Evolutionary conservation across 2,113 vertebrate species (phyloP), one percentile per base, ranked within the genome.

Genomic region (Zapus hudsonius): DNA sequence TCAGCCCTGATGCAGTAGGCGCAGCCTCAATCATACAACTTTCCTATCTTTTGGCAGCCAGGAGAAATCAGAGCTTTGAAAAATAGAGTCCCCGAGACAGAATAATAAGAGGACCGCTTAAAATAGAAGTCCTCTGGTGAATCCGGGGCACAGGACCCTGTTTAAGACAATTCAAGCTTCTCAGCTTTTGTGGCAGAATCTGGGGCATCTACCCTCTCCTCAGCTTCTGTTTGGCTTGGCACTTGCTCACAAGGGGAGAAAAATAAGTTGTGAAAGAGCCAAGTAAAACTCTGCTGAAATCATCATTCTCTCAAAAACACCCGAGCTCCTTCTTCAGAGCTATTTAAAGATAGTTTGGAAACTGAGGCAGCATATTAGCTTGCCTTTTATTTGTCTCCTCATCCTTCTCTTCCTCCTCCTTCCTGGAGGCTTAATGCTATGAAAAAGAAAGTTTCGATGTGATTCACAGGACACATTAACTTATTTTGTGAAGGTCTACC

Each of bases 51-150:
- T 94, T 92, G 88, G 86, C 67, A 94, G 76, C 29, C 72, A 42
- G 93, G 86, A 44, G 93, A 95, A 95, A 89, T 69, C 84, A 82
- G 73, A 66, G 44, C 66, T 96, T 95, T 92, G 91, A 93, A 96
- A 95, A 95, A 93, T 63, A 86, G 52, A 95, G 80, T 92, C 42
- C 57, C 78, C 64, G 72, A 92, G 84, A 94, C 84, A 89, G 93
- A 92, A 89, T 93, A 92, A 95, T 91, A 93, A 92, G 92, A 76
- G 38, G 31, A 87, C 75, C 0, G 31, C 96, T 94, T 95, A 96
- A 97, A 96, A 96, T 96, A 97, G 97, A 96, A 89, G 57, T 76
- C 91, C 42, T 85, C 66, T 67, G 15, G 90, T n/a, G 95, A 90
- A 97, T 96, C 92, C 84, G 52, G 96, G 95, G 47, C 95, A 94